phyloP scores from a whole-genome alignment of 2,113 vertebrate genomes.

The Pelecanoides urinatrix region DNA sequence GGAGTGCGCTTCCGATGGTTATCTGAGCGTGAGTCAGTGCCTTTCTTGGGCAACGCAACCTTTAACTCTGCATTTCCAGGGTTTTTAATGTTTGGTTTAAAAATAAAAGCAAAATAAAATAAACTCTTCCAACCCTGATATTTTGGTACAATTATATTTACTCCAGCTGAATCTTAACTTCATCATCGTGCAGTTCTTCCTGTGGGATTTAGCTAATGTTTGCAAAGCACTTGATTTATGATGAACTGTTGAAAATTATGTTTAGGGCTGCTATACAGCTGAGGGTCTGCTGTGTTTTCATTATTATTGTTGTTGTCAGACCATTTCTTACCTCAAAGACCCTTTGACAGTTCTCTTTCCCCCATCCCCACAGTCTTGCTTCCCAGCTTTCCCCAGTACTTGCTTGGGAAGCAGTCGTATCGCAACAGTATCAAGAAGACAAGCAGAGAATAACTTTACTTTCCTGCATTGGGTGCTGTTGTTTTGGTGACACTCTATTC shows the following conservation, averaged over 20 bases:
- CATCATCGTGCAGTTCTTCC: constrained; percentile 5
- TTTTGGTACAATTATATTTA: constrained; percentile 41
- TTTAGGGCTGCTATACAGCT: not conserved
- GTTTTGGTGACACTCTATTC: not conserved
- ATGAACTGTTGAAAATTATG: not conserved
- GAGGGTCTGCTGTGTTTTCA: not conserved
- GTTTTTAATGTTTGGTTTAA: constrained; percentile 19
- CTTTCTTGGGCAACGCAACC: not conserved
- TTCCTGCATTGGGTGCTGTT: not conserved
- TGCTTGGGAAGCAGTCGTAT: not conserved
- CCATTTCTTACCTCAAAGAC: constrained; percentile 24
- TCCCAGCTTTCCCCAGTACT: not conserved
- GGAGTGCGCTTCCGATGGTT: not conserved
- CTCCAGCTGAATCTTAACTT: constrained; percentile 25
- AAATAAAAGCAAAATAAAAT: constrained; percentile 59
- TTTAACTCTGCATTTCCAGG: constrained; percentile 37
- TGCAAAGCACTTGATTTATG: constrained; percentile 39
- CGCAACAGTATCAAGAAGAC: not conserved
- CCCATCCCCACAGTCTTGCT: not conserved
- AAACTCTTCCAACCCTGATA: constrained; percentile 10
- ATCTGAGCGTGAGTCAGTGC: not conserved
- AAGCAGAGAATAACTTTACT: not conserved
- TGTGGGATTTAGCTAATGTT: constrained; percentile 42
- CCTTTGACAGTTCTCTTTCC: not conserved
- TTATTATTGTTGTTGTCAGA: not conserved